Base-by-base conservation (phyloP, 2,888 invertebrate species). In the Cerastis rubricosa region DNA sequence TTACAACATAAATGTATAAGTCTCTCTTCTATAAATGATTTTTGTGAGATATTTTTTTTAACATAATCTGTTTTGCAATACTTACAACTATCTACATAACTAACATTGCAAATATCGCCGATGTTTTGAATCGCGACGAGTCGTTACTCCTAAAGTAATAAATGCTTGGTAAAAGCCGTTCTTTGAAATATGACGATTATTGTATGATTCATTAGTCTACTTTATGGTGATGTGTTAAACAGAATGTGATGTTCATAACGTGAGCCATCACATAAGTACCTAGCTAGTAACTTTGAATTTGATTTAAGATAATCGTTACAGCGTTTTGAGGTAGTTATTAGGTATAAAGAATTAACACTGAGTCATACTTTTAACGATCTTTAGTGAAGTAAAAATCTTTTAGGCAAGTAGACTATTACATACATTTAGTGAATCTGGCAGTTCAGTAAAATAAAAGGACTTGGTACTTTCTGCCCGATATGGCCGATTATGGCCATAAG, bases 91-190 rank as follows among this genome's bases (percentile, higher is more conserved):
- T 35, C 22, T 66, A 67, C 40, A 3, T 84, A 76, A 75, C 87
- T 85, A 83, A 72, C 76, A 86, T 86, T 86, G 87, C 83, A 87
- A 65, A 61, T 75, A 40, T 74, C 71, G 71, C 63, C 71, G 59
- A 65, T 64, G 69, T 49, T 57, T 67, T 65, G 3, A 59, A 65
- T 69, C 17, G 67, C 54, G 74, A 83, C 74, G 69, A 59, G 43
- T 65, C 65, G n/a, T 73, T 45, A 78, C 54, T 71, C 74, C 22
- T 81, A 66, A 70, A 72, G 25, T 66, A 71, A 74, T 85, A 77
- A 85, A 85, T 85, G 82, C 73, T 74, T 68, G 61, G 49, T 45
- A 73, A 67, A 71, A 73, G 64, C 51, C n/a, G 3, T 84, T 70
- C 47, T 45, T 43, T 49, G n/a, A 54, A 43, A 47, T 64, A 51